A percentile compares a stretch with the other conserved stretches of the same genome.
phyloP scores from a whole-genome alignment of 2,888 invertebrate species.

The Drosophila putrida region DNA sequence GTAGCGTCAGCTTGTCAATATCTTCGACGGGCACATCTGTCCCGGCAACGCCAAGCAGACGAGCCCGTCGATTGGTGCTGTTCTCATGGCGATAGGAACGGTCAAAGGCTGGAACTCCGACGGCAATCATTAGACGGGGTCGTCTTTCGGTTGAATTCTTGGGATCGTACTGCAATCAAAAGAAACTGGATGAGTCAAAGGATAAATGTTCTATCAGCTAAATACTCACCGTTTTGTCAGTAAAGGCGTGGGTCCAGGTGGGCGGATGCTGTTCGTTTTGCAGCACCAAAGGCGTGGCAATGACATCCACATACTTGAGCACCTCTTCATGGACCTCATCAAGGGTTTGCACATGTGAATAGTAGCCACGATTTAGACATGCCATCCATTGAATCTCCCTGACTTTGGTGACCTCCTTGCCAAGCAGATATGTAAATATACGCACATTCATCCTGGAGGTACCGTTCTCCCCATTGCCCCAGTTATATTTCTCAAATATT shows the following conservation, averaged over 20 bases:
- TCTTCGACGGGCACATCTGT: conserved; percentile 94
- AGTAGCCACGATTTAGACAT: conserved; percentile 97
- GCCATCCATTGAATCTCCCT: conserved; percentile 97
- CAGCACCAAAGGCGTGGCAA: conserved; percentile 93
- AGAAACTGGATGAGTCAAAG: not conserved
- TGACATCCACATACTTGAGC: conserved; percentile 97
- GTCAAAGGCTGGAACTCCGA: conserved; percentile 96
- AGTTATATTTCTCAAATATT: conserved; percentile 93
- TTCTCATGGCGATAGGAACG: conserved; percentile 87
- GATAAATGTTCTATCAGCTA: not conserved
- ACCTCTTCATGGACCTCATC: conserved; percentile 99
- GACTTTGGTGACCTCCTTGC: conserved; percentile 96
- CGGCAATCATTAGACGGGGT: conserved; percentile 93
- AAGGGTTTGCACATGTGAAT: conserved; percentile 96
- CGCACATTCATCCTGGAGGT: conserved; percentile 92
- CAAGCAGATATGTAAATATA: conserved; percentile 97
- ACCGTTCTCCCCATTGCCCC: conserved; percentile 87
- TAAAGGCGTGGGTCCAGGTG: conserved; percentile 98
- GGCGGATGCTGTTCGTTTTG: conserved; percentile 91
- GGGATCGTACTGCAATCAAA: conserved; percentile 74
- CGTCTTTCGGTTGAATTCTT: conserved; percentile 56
- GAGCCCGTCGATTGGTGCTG: conserved; percentile 86
- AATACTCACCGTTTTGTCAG: conserved; percentile 91
- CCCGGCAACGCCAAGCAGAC: conserved; percentile 97
- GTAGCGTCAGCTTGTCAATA: conserved; percentile 94